These are phyloP conservation scores for Anoplopoma fimbria DNA, from an alignment of 2,113 vertebrate species.

Conservation along the genomic window DNA sequence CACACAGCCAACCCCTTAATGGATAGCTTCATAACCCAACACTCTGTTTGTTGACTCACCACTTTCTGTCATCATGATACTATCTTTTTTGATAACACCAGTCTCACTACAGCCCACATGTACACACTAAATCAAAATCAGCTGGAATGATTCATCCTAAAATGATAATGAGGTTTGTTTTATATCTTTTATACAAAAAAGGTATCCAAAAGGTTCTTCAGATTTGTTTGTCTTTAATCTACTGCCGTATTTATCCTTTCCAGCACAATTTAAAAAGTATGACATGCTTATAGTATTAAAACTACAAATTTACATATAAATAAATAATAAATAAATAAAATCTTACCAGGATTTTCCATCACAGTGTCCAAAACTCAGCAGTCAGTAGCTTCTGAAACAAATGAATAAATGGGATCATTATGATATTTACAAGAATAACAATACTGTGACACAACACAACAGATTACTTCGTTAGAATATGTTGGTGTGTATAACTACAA, in stretches of 20 bases:
- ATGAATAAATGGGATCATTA: neutral
- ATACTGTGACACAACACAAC: neutral
- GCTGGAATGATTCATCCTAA: neutral
- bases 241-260: neutral
- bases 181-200: neutral
- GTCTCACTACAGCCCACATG: neutral
- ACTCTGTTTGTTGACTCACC: constrained; percentile 41
- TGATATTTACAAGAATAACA: neutral
- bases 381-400: constrained; percentile 69
- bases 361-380: constrained; percentile 60
- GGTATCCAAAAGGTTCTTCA: neutral
- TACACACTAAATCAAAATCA: neutral
- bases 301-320: neutral
- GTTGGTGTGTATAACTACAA: neutral
- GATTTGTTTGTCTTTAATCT: neutral
- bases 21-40: neutral
- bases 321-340: neutral
- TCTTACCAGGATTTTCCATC: constrained; percentile 84
- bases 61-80: constrained; percentile 52
- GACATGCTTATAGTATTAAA: neutral
- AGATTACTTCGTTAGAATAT: neutral
- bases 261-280: neutral
- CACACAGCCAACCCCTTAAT: constrained; percentile 55
- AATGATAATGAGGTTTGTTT: neutral
- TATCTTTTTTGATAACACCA: neutral